Conservation (phyloP, 2,888 invertebrate species). For the Thysanoteuthis rhombus region DNA sequence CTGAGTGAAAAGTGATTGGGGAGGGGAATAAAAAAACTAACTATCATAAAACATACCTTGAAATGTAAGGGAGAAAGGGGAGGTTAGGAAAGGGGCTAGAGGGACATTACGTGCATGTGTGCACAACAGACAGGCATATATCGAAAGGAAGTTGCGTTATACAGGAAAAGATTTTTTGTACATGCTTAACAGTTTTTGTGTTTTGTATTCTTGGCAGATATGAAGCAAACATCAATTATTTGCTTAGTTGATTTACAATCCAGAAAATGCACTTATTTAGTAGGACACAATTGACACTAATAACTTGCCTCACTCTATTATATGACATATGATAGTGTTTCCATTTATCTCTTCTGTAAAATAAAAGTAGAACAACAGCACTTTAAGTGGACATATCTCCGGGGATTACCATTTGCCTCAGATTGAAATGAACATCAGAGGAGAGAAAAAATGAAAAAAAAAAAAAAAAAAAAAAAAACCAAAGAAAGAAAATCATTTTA, state of each 20-base stretch:
- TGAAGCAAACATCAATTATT: background rate
- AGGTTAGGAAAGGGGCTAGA: background rate
- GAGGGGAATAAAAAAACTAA: background rate
- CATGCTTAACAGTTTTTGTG: background rate
- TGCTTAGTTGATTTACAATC: background rate
- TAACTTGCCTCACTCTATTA: conserved; percentile 12
- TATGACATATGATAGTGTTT: background rate
- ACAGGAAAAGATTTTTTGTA: background rate
- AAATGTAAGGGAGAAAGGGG: background rate
- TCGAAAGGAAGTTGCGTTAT: background rate
- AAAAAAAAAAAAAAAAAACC: background rate
- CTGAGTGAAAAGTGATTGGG: background rate
- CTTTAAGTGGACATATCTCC: conserved; percentile 12
- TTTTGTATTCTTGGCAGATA: background rate
- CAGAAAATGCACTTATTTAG: conserved; percentile 12
- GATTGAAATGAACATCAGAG: background rate
- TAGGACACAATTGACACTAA: conserved; percentile 12
- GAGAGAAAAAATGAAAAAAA: background rate
- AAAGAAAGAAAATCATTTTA: background rate
- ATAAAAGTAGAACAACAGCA: background rate
- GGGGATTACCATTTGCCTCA: background rate
- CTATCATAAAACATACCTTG: background rate
- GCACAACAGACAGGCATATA: background rate
- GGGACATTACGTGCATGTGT: background rate
- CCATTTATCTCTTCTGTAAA: background rate